Percentiles rank a stretch among this genome's conserved stretches.
Conservation (phyloP, 2,797 vertebrate genomes). For the Falco naumanni region DNA sequence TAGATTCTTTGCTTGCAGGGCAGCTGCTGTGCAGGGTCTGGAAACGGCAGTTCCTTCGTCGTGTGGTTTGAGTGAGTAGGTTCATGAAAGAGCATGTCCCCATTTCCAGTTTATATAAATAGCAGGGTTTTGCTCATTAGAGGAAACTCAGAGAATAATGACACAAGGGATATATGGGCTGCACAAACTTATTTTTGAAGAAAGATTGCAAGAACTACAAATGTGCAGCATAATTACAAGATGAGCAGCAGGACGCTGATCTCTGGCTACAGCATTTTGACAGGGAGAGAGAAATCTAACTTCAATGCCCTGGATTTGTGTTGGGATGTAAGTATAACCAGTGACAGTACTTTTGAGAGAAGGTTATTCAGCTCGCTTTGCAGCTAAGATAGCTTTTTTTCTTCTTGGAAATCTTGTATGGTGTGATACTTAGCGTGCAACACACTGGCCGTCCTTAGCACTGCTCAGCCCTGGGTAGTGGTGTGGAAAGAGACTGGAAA, state of each 20-base stretch:
- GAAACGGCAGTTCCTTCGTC: neutral
- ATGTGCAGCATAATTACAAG: rapidly evolving
- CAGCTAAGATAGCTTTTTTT: neutral
- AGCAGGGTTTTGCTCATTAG: neutral
- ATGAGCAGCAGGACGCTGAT: neutral
- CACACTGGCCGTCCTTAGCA: neutral
- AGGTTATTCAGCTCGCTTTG: neutral
- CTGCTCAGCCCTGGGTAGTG: neutral
- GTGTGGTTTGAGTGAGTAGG: rapidly evolving
- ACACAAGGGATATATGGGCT: neutral
- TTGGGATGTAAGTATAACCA: neutral
- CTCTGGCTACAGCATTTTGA: neutral
- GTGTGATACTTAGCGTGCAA: neutral
- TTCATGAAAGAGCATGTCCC: neutral
- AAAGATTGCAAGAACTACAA: neutral
- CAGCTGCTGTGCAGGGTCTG: neutral
- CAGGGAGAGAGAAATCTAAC: neutral
- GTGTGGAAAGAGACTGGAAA: neutral
- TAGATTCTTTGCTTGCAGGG: neutral
- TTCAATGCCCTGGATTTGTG: neutral
- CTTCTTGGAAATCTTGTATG: neutral
- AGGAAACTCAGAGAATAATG: neutral
- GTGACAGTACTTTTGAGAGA: neutral
- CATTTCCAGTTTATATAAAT: neutral
- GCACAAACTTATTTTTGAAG: neutral